A percentile compares a stretch with the other conserved stretches of the same genome.
These are phyloP conservation scores for Drosophila sordidula DNA, from an alignment of 2,888 invertebrate genomes.

Conservation along the genomic window DNA sequence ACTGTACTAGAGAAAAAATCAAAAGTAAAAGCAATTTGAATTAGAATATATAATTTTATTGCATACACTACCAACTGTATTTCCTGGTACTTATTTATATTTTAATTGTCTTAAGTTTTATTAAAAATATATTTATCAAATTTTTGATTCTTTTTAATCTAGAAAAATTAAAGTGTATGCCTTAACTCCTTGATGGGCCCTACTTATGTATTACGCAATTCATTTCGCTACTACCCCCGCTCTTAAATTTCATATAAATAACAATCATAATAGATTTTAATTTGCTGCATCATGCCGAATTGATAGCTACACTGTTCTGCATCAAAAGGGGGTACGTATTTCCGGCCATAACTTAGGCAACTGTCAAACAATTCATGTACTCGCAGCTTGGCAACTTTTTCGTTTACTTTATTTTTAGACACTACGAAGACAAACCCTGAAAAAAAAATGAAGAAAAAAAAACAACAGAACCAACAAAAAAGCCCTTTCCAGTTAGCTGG, in stretches of 20 bases:
- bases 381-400: slow-evolving; percentile 26
- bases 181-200: neutral
- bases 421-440: slow-evolving; percentile 17
- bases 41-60: no score
- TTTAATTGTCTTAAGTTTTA: no score
- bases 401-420: slow-evolving; percentile 7
- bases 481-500: slow-evolving; percentile 45
- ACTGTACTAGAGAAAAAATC: no score
- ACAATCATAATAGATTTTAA: slow-evolving; percentile 60
- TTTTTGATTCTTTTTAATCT: no score
- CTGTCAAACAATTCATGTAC: slow-evolving; percentile 55
- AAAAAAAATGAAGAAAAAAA: slow-evolving; percentile 1
- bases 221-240: neutral
- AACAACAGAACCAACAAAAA: slow-evolving; percentile 16
- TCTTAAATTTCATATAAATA: slow-evolving; percentile 44
- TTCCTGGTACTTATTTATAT: no score
- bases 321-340: slow-evolving; percentile 5
- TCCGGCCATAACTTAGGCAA: slow-evolving; percentile 41
- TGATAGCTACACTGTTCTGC: slow-evolving; percentile 24
- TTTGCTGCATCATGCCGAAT: slow-evolving; percentile 23
- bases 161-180: no score
- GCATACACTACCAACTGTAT: no score
- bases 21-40: no score
- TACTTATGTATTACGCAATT: neutral
- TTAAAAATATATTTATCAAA: no score